Percentiles rank a stretch among this genome's conserved stretches.
These are phyloP conservation scores for Drosophila prosaltans DNA, from an alignment of 1,140 invertebrate species.

Conservation along the genomic window DNA sequence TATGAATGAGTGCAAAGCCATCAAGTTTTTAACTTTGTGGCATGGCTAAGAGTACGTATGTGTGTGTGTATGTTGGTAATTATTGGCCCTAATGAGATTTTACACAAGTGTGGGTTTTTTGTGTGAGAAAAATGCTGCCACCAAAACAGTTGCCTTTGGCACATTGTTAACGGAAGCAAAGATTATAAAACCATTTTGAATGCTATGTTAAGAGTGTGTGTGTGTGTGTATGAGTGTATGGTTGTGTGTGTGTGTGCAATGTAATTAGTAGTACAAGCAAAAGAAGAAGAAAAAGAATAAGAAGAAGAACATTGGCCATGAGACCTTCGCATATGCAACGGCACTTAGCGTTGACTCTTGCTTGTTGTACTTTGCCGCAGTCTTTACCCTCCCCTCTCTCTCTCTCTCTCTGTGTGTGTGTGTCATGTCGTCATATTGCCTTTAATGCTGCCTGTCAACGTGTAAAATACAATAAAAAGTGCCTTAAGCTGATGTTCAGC, in stretches of 20 bases:
- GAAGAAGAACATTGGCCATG: conserved; percentile 17
- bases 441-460: conserved; percentile 8
- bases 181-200: conserved; percentile 74
- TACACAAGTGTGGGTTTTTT: conserved; percentile 23
- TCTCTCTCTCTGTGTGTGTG: background rate
- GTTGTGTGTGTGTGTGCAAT: conserved; percentile 41
- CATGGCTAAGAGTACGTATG: conserved; percentile 17
- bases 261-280: conserved; percentile 58
- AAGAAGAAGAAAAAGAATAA: conserved; percentile 8
- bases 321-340: conserved; percentile 36
- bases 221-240: background rate
- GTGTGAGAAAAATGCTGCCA: conserved; percentile 11
- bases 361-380: conserved; percentile 2
- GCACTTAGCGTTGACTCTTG: conserved; percentile 27
- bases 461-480: background rate
- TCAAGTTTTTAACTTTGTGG: conserved; percentile 46
- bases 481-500: background rate
- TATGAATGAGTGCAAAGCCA: conserved; percentile 56
- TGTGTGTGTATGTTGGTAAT: conserved; percentile 17
- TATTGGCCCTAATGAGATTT: conserved; percentile 59
- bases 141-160: conserved; percentile 17
- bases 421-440: conserved; percentile 8
- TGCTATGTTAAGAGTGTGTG: conserved; percentile 25
- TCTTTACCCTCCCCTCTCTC: too few species aligned
- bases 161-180: conserved; percentile 71